Percentiles rank a stretch among this genome's conserved stretches.
These are phyloP conservation scores for Thalassarche chlororhynchos DNA, from an alignment of 2,113 vertebrate species.

Conservation along the genomic window DNA sequence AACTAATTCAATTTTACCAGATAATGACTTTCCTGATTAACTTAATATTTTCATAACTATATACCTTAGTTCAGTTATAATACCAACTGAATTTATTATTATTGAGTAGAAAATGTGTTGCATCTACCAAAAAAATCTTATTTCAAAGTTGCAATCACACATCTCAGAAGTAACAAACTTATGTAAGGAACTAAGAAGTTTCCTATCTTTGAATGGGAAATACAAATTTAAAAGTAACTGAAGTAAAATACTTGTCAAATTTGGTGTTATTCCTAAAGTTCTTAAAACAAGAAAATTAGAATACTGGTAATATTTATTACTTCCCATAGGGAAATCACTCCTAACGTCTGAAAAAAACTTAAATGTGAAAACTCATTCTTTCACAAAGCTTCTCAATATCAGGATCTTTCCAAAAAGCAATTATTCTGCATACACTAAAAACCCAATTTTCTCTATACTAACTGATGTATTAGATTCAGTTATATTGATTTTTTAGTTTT, in stretches of 20 bases:
- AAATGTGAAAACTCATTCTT: neutral
- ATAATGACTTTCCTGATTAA: neutral
- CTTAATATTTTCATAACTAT: neutral
- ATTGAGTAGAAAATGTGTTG: neutral
- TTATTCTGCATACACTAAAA: neutral
- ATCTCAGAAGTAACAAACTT: neutral
- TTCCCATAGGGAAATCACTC: neutral
- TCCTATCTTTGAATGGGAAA: neutral
- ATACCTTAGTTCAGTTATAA: neutral
- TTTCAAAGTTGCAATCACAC: neutral
- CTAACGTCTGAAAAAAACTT: neutral
- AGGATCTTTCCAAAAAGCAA: neutral
- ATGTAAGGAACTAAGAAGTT: neutral
- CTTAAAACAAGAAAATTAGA: neutral
- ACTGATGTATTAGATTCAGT: neutral
- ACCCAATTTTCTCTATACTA: neutral
- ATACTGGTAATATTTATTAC: neutral
- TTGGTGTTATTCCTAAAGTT: neutral
- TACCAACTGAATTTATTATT: neutral
- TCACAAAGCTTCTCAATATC: neutral
- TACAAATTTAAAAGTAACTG: neutral
- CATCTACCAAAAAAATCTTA: neutral
- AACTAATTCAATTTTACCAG: neutral
- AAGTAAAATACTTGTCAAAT: neutral
- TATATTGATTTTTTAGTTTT: neutral